Conservation (phyloP, 2,888 invertebrate species). For the Holacanthella duospinosa region DNA sequence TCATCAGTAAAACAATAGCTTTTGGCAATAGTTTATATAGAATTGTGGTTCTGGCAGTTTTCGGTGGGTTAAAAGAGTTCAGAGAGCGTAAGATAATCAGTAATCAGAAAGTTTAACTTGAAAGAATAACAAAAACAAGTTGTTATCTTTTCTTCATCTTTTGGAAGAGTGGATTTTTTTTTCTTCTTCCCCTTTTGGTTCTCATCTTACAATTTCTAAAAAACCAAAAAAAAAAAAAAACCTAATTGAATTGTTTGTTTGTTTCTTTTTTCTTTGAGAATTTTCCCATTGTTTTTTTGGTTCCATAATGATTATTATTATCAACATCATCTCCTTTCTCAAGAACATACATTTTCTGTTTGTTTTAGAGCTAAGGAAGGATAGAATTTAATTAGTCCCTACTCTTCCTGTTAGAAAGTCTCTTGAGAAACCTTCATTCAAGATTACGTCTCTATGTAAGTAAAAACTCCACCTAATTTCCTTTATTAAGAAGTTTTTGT, state of each 20-base stretch:
- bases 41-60: no score
- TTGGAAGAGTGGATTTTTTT: neutral
- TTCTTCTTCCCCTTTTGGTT: no score
- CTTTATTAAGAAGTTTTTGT: conserved; percentile 6
- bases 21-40: no score
- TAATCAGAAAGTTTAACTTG: neutral
- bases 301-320: neutral
- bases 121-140: neutral
- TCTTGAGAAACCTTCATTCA: no score
- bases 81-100: neutral
- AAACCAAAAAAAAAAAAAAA: no score
- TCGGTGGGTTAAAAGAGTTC: no score
- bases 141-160: neutral
- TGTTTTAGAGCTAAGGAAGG: neutral
- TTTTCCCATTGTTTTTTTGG: neutral
- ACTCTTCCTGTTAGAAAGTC: no score
- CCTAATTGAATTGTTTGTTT: conserved; percentile 4
- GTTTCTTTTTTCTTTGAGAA: neutral
- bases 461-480: neutral
- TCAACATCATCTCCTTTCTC: neutral
- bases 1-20: no score
- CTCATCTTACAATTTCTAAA: no score
- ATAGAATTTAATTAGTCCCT: neutral
- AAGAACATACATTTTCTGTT: neutral
- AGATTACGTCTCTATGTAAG: neutral